Base-by-base conservation (phyloP, 2,797 vertebrate genomes). In the Picus viridis region DNA sequence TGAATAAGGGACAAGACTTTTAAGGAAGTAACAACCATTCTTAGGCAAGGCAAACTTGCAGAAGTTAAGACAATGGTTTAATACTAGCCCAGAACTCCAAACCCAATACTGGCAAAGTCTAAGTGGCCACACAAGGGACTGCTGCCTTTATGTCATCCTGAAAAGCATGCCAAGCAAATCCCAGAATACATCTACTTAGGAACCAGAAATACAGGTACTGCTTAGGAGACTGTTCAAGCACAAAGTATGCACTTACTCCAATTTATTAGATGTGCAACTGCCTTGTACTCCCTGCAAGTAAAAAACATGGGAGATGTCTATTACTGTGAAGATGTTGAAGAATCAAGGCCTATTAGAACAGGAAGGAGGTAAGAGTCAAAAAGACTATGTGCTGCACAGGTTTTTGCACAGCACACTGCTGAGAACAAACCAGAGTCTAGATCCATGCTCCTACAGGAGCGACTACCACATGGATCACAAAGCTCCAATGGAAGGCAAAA, bases 381-480 rank as follows among this genome's bases (percentile, higher is more conserved):
- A 70, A 6, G 2, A n/a, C 15, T 12, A 10, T 0, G 2, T 2
- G 4, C 39, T 47, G 26, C 5, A 3, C 0, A 51, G n/a, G n/a
- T 12, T 92, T 62, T 34, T 30, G 49, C 32, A 51, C 20, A 47
- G 61, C 4, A n/a, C 36, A 53, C 59, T 69, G 36, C 69, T 64
- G 45, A 62, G n/a, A 83, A 76, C 15, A 69, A 41, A 23, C 0
- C 1, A 85, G 64, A 23, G 61, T 10, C 57, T 17, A 63, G 29
- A 56, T 12, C 27, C 3, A 0, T 3, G 9, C n/a, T 51, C 24
- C 43, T 20, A 20, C 18, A 67, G 69, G 9, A 69, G 16, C 75
- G 32, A 43, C 24, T 39, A 59, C 11, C 4, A 4, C 72, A 59
- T 1, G 3, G 39, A 64, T 23, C 45, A 36, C 32, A 77, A 13